A percentile compares a stretch with the other conserved stretches of the same genome.
Evolutionary conservation across 1,140 invertebrate genomes (phyloP).

Genomic region (Zaprionus davidi): DNA sequence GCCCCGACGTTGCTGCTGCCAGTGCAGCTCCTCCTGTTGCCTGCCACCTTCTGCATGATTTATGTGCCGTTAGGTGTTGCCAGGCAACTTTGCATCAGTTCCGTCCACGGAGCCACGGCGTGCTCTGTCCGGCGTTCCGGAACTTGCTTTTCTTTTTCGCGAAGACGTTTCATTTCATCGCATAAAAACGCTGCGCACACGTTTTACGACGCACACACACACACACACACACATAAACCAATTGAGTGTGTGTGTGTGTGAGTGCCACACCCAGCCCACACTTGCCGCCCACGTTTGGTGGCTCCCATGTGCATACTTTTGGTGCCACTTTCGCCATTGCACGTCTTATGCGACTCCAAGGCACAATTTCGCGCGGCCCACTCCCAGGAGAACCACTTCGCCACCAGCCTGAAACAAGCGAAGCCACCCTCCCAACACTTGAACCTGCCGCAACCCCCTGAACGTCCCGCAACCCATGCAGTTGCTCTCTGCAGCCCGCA

Average conservation of each 20-base stretch:
- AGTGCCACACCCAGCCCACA: slow-evolving; percentile 6
- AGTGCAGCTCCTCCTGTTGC: slow-evolving; percentile 46
- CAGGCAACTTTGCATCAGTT: slow-evolving; percentile 45
- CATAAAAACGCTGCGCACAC: slow-evolving; percentile 45
- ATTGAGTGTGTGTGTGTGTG: slow-evolving; percentile 22
- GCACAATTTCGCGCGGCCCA: slow-evolving; percentile 70
- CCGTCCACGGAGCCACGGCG: slow-evolving; percentile 12
- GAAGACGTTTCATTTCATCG: slow-evolving; percentile 72
- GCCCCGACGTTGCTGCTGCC: slow-evolving; percentile 43
- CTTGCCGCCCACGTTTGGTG: slow-evolving; percentile 52
- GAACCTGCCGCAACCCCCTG: not conserved
- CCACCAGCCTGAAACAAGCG: slow-evolving; percentile 19
- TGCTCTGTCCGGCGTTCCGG: slow-evolving; percentile 6
- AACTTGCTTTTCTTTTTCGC: slow-evolving; percentile 44
- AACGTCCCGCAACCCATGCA: not conserved
- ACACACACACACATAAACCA: slow-evolving; percentile 3
- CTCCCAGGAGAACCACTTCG: slow-evolving; percentile 49
- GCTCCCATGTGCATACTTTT: slow-evolving; percentile 80
- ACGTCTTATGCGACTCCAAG: slow-evolving; percentile 77
- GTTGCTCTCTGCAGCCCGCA: not conserved
- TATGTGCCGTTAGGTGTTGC: slow-evolving; percentile 72
- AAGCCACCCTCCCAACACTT: not conserved
- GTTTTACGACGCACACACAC: slow-evolving; percentile 61
- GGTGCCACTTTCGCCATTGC: slow-evolving; percentile 59
- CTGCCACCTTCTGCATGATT: slow-evolving; percentile 77